Base-by-base conservation (phyloP, 2,113 vertebrate genomes). In the Stegastes partitus region DNA sequence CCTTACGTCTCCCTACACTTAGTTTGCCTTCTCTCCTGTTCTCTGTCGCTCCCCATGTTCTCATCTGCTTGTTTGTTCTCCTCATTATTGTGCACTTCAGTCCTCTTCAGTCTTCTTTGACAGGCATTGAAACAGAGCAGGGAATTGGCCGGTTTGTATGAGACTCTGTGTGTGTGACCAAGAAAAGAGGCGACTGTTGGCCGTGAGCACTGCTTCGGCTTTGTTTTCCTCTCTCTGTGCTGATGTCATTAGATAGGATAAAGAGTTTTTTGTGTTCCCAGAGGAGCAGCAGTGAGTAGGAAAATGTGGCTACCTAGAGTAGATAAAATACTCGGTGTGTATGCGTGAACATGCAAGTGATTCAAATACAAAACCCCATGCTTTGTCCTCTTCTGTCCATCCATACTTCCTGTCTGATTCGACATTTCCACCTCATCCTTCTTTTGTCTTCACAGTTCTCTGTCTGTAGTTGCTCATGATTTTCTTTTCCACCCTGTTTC, bases 241-340 rank as follows among this genome's bases (percentile, higher is more conserved):
- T 90, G 88, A 92, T 90, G 91, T 91, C 90, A 91, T 87, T 66
- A 79, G 82, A 83, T 55, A 25, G 88, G 65, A 90, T 81, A 91
- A 88, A 87, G 80, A 71, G 69, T 68, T 77, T 85, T 84, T 88
- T 90, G 87, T 88, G 61, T 66, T 81, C 58, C 72, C 79, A 64
- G 72, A 76, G 65, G 39, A 81, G 64, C 74, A 53, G 82, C 65
- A 51, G 67, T 70, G 69, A 81, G 72, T 51, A 79, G 79, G 62
- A 78, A 80, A 86, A 83, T 88, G 64, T 75, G 68, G 68, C 85
- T 65, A 87, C 81, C 81, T 82, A 78, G 66, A 81, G 54, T 58
- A 44, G 70, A 70, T 71, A 49, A 61, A 75, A 71, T 39, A 23
- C 44, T 39, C 19, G 54, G 10, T 19, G 9, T 74, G 34, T 55